Evolutionary conservation across 2,113 vertebrate species (phyloP).

Genomic region (Illadopsis cleaveri): DNA sequence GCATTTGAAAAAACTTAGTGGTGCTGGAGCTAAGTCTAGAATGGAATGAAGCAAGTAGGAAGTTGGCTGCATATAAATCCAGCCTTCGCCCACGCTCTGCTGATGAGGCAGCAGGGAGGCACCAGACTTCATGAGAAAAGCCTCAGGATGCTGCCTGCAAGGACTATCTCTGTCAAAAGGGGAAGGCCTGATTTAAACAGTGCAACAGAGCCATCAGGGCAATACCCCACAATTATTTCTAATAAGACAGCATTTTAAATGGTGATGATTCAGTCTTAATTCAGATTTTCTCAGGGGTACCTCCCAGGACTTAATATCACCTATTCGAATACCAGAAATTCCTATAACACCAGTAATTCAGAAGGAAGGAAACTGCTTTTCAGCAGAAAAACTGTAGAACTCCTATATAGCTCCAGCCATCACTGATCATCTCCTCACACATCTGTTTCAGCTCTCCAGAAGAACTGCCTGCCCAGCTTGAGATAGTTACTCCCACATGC

Average conservation of each 20-base stretch:
- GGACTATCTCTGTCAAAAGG: neutral
- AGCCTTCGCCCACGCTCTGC: neutral
- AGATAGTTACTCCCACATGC: neutral
- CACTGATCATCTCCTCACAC: neutral
- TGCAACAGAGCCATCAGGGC: neutral
- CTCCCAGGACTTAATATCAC: neutral
- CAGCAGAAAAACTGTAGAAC: neutral
- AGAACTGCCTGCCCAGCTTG: neutral
- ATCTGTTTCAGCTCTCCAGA: neutral
- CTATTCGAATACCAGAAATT: neutral
- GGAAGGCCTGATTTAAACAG: neutral
- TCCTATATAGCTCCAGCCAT: neutral
- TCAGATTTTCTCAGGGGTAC: neutral
- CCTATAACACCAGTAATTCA: neutral
- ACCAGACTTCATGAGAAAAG: neutral
- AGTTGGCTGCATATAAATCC: neutral
- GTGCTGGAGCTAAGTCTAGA: neutral
- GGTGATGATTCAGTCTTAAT: neutral
- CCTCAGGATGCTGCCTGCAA: neutral
- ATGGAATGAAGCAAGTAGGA: neutral
- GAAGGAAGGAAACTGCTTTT: neutral
- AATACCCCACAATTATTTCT: neutral
- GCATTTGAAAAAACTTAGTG: neutral
- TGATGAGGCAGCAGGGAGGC: neutral
- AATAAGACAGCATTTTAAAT: neutral